Base-by-base conservation (phyloP, 92 coral and sea anemone genomes). In the Galaxea fascicularis region DNA sequence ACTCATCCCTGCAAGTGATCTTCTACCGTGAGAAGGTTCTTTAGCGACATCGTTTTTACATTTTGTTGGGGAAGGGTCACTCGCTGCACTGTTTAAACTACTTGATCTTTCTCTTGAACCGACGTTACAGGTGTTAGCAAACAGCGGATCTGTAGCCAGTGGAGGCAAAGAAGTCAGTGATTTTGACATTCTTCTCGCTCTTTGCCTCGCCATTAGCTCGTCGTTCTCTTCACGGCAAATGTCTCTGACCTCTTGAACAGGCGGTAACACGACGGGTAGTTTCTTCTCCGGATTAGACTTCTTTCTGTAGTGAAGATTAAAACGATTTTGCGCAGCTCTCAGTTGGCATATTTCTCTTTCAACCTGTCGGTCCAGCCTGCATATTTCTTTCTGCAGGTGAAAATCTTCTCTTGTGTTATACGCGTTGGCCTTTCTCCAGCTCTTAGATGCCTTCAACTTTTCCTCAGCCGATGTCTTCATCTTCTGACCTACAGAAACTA, bases 271-370 rank as follows among this genome's bases (percentile, higher is more conserved):
- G 1, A 51, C 29, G 4, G 84, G 49, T 0, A 74, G 26, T 22
- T 66, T 79, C 51, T 29, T 67, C 27, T 67, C 84, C 4, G 27
- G 14, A 11, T 57, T 47, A 44, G 56, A 10, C 24, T 18, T 76
- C 45, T 76, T 76, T 29, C 45, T 79, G 65, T 51, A 79, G 26
- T 82, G 86, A 5, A 56, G 57, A 21, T 82, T 78, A 57, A 82
- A 82, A 7, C 86, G 86, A 82, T 71, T 82, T 28, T 71, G 86
- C 5, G 86, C 86, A 3, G 86, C 86, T 57, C 35, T 82, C 10
- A 82, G 78, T 25, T 82, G 70, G 15, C 78, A 57, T 11, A 73
- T 59, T 56, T 70, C 58, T 14, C 77, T 35, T 3, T 71, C 78
- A 17, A 69, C 44, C 70, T 71, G 78, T 14, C 31, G 49, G 20